A percentile compares a stretch with the other conserved stretches of the same genome.
phyloP scores from a whole-genome alignment of 2,888 invertebrate genomes.

The Oscheius sp. region DNA sequence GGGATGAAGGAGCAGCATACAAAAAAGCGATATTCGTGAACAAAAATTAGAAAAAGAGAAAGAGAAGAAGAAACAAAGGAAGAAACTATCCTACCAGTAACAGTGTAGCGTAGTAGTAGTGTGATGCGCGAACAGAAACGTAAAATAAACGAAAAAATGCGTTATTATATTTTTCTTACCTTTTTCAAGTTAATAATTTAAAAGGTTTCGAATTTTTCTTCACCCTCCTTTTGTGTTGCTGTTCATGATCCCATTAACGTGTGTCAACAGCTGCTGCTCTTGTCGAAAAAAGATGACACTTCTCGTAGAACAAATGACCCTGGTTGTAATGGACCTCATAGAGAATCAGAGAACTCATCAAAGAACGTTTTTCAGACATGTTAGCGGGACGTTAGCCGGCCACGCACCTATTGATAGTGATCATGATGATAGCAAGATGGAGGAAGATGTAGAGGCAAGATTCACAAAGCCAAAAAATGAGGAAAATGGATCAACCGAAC shows the following conservation, averaged over 20 bases:
- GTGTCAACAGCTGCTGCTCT: too few species aligned
- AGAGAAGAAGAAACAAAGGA: too few species aligned
- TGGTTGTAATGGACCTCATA: not conserved
- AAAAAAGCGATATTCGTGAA: too few species aligned
- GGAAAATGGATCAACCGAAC: not conserved
- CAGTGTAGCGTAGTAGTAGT: not conserved
- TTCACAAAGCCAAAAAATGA: not conserved
- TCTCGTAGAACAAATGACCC: not conserved
- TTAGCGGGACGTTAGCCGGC: conserved; percentile 5
- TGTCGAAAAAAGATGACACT: not conserved
- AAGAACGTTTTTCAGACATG: conserved; percentile 18
- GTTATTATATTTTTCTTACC: too few species aligned
- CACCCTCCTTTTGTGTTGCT: too few species aligned
- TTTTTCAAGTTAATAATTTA: too few species aligned
- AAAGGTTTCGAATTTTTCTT: too few species aligned
- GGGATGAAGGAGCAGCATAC: not conserved
- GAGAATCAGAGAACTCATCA: not conserved
- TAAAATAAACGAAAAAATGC: too few species aligned
- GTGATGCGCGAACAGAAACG: not conserved
- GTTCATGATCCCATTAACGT: too few species aligned
- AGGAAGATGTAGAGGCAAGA: conserved; percentile 19
- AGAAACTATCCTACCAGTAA: too few species aligned
- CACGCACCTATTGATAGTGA: conserved; percentile 9
- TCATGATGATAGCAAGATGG: conserved; percentile 21
- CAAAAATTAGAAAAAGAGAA: not conserved